phyloP scores from a whole-genome alignment of 2,797 vertebrate genomes.

The Micrastur ruficollis region DNA sequence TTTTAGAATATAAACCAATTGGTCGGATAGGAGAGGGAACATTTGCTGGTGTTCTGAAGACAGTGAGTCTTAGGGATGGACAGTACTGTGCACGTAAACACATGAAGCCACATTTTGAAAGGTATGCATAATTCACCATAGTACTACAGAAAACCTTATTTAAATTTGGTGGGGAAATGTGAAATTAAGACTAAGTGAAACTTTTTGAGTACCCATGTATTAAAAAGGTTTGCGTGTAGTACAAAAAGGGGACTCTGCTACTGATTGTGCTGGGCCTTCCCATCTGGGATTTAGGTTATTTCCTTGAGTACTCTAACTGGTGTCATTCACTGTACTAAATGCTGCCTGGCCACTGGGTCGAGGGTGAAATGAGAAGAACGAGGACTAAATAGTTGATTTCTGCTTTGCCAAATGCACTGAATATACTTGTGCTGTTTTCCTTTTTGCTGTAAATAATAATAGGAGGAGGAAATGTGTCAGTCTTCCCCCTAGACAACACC shows the following conservation, averaged over 20 bases:
- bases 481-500: background rate
- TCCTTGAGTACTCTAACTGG: background rate
- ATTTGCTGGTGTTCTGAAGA: slow-evolving; percentile 87
- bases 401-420: background rate
- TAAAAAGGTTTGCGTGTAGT: background rate
- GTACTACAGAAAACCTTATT: background rate
- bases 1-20: slow-evolving; percentile 84
- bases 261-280: background rate
- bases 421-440: background rate
- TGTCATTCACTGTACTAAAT: background rate
- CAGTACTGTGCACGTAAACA: slow-evolving; percentile 87
- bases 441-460: background rate
- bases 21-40: slow-evolving; percentile 89
- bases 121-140: slow-evolving; percentile 68
- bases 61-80: slow-evolving; percentile 84
- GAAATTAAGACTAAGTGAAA: background rate
- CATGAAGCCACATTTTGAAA: slow-evolving; percentile 86
- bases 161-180: background rate
- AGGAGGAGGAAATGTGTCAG: background rate
- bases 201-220: background rate
- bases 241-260: background rate
- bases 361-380: background rate
- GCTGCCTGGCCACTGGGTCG: background rate
- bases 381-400: background rate
- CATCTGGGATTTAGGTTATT: background rate